Evolutionary conservation across 2,113 vertebrate genomes (phyloP).

Genomic region (Butorides virescens): DNA sequence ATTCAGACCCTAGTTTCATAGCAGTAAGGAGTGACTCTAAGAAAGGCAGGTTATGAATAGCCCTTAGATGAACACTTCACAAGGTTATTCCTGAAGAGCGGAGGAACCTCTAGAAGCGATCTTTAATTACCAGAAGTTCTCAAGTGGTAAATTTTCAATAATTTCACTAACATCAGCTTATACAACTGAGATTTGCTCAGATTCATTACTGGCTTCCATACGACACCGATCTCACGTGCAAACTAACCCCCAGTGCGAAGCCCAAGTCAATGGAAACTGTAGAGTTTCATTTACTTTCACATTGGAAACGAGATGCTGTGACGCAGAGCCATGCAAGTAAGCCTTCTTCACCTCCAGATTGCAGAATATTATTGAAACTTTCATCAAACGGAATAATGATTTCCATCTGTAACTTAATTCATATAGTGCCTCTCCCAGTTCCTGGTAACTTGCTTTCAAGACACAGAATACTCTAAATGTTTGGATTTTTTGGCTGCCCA

Average conservation of each 20-base stretch:
- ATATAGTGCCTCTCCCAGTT: slow-evolving; percentile 39
- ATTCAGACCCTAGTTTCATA: background rate
- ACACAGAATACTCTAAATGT: slow-evolving; percentile 5
- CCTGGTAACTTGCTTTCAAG: slow-evolving; percentile 47
- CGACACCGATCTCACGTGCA: background rate
- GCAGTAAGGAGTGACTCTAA: background rate
- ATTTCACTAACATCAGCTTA: slow-evolving; percentile 48
- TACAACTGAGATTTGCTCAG: slow-evolving; percentile 46
- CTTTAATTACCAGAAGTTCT: slow-evolving; percentile 61
- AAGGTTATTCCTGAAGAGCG: slow-evolving; percentile 34
- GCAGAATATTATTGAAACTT: slow-evolving; percentile 59
- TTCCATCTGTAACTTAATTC: slow-evolving; percentile 58
- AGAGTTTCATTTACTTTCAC: slow-evolving; percentile 49
- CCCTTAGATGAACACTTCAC: background rate
- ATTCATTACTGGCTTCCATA: slow-evolving; percentile 31
- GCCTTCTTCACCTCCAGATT: slow-evolving; percentile 48
- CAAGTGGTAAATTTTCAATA: slow-evolving; percentile 58
- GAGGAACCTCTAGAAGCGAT: background rate
- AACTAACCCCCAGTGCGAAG: slow-evolving; percentile 42
- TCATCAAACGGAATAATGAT: slow-evolving; percentile 56
- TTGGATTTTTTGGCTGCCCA: slow-evolving; percentile 46
- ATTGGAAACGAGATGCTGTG: slow-evolving; percentile 23
- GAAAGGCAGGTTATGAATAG: background rate
- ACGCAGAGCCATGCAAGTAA: background rate
- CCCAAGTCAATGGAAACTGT: slow-evolving; percentile 17